Evolutionary conservation across 2,888 invertebrate genomes (phyloP).

Genomic region (Tortrix viridana): DNA sequence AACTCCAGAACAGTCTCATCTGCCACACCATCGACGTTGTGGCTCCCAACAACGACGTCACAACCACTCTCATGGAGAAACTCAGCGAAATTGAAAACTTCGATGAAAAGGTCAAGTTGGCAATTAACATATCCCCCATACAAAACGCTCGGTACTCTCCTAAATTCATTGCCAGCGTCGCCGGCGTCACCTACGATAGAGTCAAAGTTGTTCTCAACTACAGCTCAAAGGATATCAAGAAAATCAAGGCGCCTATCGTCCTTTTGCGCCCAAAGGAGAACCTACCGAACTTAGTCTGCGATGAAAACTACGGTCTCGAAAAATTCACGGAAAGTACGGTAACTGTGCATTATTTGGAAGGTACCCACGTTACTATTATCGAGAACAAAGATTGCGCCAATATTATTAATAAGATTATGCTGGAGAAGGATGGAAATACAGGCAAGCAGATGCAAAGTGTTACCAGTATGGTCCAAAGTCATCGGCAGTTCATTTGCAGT

Average conservation of each 20-base stretch:
- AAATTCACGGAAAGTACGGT: constrained; percentile 83
- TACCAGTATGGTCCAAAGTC: constrained; percentile 69
- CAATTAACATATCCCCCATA: constrained; percentile 65
- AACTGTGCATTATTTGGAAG: constrained; percentile 86
- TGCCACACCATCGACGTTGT: constrained; percentile 82
- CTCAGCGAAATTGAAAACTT: constrained; percentile 81
- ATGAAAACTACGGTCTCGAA: constrained; percentile 87
- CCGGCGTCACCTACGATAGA: constrained; percentile 73
- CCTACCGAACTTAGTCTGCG: constrained; percentile 76
- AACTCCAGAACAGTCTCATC: constrained; percentile 84
- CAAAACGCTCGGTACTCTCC: constrained; percentile 65
- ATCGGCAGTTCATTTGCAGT: constrained; percentile 54
- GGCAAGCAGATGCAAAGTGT: constrained; percentile 62
- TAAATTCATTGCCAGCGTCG: constrained; percentile 58
- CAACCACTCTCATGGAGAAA: constrained; percentile 65
- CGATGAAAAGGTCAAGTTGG: constrained; percentile 82
- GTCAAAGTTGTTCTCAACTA: constrained; percentile 80
- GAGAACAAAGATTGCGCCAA: constrained; percentile 86
- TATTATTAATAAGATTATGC: constrained; percentile 82
- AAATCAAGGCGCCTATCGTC: constrained; percentile 83
- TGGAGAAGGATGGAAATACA: constrained; percentile 51
- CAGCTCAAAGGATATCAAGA: constrained; percentile 69
- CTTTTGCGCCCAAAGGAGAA: constrained; percentile 86
- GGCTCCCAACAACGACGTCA: constrained; percentile 67
- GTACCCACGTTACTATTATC: constrained; percentile 88